Base-by-base conservation (phyloP, 2,797 vertebrate genomes). In the Xiphophorus birchmanni region DNA sequence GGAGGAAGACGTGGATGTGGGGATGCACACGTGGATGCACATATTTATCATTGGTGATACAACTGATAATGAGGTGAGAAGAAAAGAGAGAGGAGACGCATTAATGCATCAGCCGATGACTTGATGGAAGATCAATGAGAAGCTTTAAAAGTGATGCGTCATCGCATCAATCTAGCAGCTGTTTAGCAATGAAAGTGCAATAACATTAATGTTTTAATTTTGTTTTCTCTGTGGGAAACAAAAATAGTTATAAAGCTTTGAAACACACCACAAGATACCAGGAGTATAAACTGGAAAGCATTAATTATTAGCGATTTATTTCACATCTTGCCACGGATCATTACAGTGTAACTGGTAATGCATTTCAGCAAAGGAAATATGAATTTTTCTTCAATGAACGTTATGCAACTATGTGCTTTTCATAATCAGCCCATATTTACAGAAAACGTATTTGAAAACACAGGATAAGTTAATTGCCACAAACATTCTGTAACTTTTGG, bases 11-110 rank as follows among this genome's bases (percentile, higher is more conserved):
- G 21, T 5, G 32, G 75, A 78, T 81, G 77, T 74, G 58, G 11
- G 74, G 67, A 15, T 76, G 81, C 67, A 81, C 79, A 65, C 2
- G 72, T 81, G 79, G 69, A 42, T 54, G 76, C 69, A 79, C 74
- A 77, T 78, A 54, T 77, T 44, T 75, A 72, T 82, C 84, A 79
- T 52, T 82, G 77, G 85, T 85, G 86, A 90, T 82, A 83, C 74
- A 74, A 82, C 80, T 79, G 75, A 45, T 89, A 91, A 92, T 88
- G 83, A 91, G 87, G 81, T 67, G 40, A 76, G 82, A 80, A 77
- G 85, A 87, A 65, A 86, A 26, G 72, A 13, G 23, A 50, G 79
- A 81, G 73, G 79, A 83, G 83, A 77, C 75, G 26, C 60, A 47
- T 82, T 86, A 83, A 90, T 90, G 86, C 23, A 74, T 90, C 80